phyloP scores from a whole-genome alignment of 1,140 invertebrate genomes.

The Dendrolimus punctatus region DNA sequence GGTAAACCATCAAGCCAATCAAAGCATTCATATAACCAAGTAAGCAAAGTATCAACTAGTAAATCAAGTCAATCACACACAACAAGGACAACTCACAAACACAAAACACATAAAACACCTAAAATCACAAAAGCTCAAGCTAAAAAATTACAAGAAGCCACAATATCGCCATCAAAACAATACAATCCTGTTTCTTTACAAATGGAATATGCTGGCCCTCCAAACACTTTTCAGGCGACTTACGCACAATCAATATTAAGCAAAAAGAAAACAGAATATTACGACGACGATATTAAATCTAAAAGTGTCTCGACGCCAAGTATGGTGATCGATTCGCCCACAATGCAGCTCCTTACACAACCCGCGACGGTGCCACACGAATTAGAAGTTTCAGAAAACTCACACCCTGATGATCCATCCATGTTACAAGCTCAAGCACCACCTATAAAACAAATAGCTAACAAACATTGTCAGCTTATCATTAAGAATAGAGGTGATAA shows the following conservation, averaged over 20 bases:
- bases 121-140: conserved; percentile 34
- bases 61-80: conserved; percentile 49
- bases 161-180: conserved; percentile 41
- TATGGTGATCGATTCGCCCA: conserved; percentile 50
- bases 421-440: conserved; percentile 35
- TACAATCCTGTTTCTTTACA: conserved; percentile 37
- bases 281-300: conserved; percentile 52
- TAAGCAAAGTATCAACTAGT: conserved; percentile 65
- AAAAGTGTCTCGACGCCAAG: conserved; percentile 46
- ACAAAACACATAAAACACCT: conserved; percentile 32
- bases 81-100: conserved; percentile 34
- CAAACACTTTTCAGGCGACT: conserved; percentile 60
- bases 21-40: conserved; percentile 68
- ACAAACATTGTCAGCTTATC: conserved; percentile 48
- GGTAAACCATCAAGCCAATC: conserved; percentile 62
- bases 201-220: conserved; percentile 44
- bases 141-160: conserved; percentile 40
- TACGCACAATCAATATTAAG: conserved; percentile 62
- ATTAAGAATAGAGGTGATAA: conserved; percentile 53
- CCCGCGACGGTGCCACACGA: conserved; percentile 52
- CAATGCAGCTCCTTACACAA: conserved; percentile 56
- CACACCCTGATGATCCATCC: conserved; percentile 40
- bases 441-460: conserved; percentile 20
- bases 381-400: conserved; percentile 37
- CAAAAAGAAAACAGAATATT: conserved; percentile 40